These are phyloP conservation scores for Dynastes hyllus DNA, from an alignment of 2,888 invertebrate species.

Conservation along the genomic window DNA sequence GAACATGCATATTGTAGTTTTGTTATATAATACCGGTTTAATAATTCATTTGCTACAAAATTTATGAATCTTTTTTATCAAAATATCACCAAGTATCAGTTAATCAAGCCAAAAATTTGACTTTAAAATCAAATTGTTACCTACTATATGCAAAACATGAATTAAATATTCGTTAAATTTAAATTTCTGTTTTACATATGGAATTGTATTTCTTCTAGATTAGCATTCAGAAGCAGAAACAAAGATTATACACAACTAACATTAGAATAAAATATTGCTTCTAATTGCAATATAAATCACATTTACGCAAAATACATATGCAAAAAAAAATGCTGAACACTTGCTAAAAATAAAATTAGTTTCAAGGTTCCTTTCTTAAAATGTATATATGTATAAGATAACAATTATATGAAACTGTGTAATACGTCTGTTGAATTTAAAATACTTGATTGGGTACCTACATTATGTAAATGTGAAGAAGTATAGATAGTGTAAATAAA, in stretches of 20 bases:
- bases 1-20: background rate
- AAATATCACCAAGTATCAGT: background rate
- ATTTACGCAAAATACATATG: background rate
- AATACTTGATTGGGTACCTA: too few relatives aligned
- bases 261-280: background rate
- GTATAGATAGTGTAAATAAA: too few relatives aligned
- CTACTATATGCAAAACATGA: background rate
- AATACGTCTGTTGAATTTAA: too few relatives aligned
- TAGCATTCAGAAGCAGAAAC: background rate
- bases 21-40: background rate
- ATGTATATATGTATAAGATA: too few relatives aligned
- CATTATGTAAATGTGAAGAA: too few relatives aligned
- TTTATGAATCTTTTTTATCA: background rate
- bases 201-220: background rate
- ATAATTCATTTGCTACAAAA: background rate
- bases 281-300: background rate
- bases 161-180: background rate
- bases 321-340: background rate
- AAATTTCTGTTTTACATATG: background rate
- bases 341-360: slow-evolving; percentile 1
- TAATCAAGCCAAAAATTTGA: background rate
- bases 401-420: too few relatives aligned
- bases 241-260: background rate
- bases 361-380: too few relatives aligned
- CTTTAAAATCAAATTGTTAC: background rate